Conservation (phyloP, 2,888 invertebrate genomes). For the Ochropleura leucogaster region DNA sequence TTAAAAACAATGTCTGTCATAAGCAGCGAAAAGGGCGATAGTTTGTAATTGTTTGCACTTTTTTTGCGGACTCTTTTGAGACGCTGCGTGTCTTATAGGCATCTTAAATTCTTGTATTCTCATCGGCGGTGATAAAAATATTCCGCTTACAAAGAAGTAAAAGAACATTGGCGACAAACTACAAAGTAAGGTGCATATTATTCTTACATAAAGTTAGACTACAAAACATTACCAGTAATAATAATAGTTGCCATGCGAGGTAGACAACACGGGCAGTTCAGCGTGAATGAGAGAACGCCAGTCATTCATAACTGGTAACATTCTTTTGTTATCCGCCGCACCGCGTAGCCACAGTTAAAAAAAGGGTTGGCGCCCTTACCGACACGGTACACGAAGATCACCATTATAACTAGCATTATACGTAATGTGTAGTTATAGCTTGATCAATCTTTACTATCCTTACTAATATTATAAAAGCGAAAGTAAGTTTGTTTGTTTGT, state of each 20-base stretch:
- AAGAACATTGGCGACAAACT: background rate
- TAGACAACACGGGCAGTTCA: conserved; percentile 48
- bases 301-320: conserved; percentile 69
- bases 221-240: conserved; percentile 24
- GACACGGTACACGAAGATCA: conserved; percentile 49
- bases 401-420: conserved; percentile 8
- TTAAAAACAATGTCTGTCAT: too few relatives aligned
- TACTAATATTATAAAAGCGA: too few relatives aligned
- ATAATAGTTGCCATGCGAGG: conserved; percentile 47
- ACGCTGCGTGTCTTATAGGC: too few relatives aligned
- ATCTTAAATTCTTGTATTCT: too few relatives aligned
- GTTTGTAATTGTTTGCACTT: too few relatives aligned
- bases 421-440: background rate
- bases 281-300: conserved; percentile 70
- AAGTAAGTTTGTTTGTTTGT: too few relatives aligned
- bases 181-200: conserved; percentile 3
- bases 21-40: too few relatives aligned
- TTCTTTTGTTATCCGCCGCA: conserved; percentile 68
- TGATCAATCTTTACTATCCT: too few relatives aligned
- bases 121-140: background rate
- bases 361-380: conserved; percentile 68
- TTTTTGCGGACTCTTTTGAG: too few relatives aligned
- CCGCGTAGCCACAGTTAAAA: conserved; percentile 59
- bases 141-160: background rate
- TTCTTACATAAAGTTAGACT: conserved; percentile 1